Conservation (phyloP, 2,113 vertebrate species). For the Psilopsiagon aymara region DNA sequence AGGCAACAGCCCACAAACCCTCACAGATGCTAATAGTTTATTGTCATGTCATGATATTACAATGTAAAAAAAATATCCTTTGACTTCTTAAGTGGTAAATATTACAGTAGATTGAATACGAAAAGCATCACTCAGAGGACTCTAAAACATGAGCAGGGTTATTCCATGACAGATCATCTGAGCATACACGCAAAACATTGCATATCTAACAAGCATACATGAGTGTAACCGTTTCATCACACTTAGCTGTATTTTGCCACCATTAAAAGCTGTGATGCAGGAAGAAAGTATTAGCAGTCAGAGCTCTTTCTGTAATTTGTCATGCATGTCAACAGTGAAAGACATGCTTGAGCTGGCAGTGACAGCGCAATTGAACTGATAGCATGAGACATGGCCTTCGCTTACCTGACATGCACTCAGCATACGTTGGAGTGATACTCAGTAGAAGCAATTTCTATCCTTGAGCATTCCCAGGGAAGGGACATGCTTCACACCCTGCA, state of each 20-base stretch:
- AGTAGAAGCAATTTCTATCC: background rate
- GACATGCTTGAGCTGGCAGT: background rate
- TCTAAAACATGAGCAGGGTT: background rate
- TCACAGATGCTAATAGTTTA: background rate
- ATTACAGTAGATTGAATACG: background rate
- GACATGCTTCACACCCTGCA: fast-evolving
- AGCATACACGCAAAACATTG: fast-evolving
- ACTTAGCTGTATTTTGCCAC: background rate
- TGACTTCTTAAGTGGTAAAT: background rate
- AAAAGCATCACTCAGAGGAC: background rate
- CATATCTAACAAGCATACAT: background rate
- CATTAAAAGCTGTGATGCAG: background rate
- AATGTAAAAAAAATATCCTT: background rate
- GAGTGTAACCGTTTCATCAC: background rate
- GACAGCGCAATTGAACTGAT: background rate
- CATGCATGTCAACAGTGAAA: background rate
- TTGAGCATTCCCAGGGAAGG: background rate
- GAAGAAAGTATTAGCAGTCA: background rate
- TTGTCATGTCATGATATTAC: background rate
- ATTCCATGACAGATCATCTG: background rate
- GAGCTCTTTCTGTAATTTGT: background rate
- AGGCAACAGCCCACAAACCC: background rate
- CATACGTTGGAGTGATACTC: background rate
- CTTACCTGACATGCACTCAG: background rate
- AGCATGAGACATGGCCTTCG: background rate